phyloP scores from a whole-genome alignment of 2,888 invertebrate genomes.

The Drosophila paranaensis region DNA sequence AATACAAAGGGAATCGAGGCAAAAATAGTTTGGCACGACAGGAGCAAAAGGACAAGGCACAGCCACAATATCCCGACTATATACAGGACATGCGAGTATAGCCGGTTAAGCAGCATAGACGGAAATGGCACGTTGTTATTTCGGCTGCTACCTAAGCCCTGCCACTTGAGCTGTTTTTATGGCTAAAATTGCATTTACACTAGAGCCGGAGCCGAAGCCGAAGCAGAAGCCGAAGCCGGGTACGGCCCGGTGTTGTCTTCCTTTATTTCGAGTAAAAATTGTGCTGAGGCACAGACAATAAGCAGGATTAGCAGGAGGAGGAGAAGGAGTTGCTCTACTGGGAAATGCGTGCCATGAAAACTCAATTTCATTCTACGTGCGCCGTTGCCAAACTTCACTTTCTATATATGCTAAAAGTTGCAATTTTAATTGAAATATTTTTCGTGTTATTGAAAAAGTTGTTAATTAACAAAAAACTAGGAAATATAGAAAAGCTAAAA shows the following conservation, averaged over 20 bases:
- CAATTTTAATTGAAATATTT: neutral
- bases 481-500: neutral
- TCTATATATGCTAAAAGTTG: neutral
- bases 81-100: no score
- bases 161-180: conserved; percentile 49
- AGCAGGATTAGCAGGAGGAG: conserved; percentile 23
- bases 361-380: conserved; percentile 1
- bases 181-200: conserved; percentile 41
- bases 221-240: no score
- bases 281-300: conserved; percentile 33
- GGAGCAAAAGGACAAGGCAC: conserved; percentile 1
- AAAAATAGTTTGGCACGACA: conserved; percentile 34
- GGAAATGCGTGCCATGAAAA: conserved; percentile 13
- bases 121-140: conserved; percentile 27
- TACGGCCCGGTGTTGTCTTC: conserved; percentile 8
- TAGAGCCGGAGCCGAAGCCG: conserved; percentile 4
- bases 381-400: conserved; percentile 26
- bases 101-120: conserved; percentile 20
- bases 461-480: conserved; percentile 2
- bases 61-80: neutral
- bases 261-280: conserved; percentile 11
- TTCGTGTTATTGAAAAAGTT: conserved; percentile 12
- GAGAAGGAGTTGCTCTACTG: neutral
- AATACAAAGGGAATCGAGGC: conserved; percentile 29
- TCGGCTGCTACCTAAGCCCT: conserved; percentile 39